Base-by-base conservation (phyloP, 2,888 invertebrate genomes). In the Tiliacea aurago region DNA sequence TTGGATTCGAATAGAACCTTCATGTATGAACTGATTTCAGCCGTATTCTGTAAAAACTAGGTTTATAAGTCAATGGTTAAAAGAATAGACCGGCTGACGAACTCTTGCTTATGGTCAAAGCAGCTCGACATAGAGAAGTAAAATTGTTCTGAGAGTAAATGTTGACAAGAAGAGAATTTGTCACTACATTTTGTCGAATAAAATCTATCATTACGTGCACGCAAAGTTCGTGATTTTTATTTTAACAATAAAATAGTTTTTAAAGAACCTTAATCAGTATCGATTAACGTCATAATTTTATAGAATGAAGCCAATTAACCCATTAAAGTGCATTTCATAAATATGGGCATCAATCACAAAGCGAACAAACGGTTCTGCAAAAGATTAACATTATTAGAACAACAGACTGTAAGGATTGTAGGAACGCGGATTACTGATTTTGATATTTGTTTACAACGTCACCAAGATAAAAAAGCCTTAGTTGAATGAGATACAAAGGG, bases 311-410 rank as follows among this genome's bases (percentile, higher is more conserved):
- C 10, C 71, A 49, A 49, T 75, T 49, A 62, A 15, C 15, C 18
- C n/a, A 33, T 75, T 61, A 6, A 28, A 49, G n/a, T 33, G 15
- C 41, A 72, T 51, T 71, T 23, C 23, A n/a, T 76, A 43, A 76
- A 43, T 51, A 76, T 43, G 49, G 72, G 3, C 43, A 76, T 51
- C 20, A 11, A 62, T 62, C 15, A 75, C 33, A 61, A 49, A 59
- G 61, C 15, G 11, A 49, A 69, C 15, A 6, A 15, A 70, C 4
- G 28, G 28, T 51, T 41, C 71, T 41, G 28, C 5, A 5, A 28
- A n/a, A n/a, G n/a, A 41, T n/a, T 71, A 9, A 70, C 23, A 70
- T 49, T 69, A 13, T 37, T 15, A 69, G 15, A 18, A 4, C 23
- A 1, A 20, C n/a, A n/a, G n/a, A n/a, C 4, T 69, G 6, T 41